These are phyloP conservation scores for Chaetura pelagica DNA, from an alignment of 2,113 vertebrate genomes.

Conservation along the genomic window DNA sequence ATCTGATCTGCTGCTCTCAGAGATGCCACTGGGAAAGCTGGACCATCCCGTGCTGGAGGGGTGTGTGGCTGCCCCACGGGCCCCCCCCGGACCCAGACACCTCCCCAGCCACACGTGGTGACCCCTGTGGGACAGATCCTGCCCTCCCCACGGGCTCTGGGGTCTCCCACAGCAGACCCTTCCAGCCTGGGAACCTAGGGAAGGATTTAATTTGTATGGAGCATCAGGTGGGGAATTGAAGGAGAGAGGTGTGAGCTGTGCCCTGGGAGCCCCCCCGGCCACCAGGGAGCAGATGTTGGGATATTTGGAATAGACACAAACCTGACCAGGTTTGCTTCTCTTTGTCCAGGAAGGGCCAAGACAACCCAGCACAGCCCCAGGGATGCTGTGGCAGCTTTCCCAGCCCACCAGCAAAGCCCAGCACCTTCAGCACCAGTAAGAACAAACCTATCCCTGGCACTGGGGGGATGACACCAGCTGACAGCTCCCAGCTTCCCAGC, in stretches of 20 bases:
- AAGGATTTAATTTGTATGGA: accelerated
- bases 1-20: background rate
- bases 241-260: accelerated
- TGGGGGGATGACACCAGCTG: background rate
- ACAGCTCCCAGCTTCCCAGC: background rate
- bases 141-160: background rate
- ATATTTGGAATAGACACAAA: background rate
- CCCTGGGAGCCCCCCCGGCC: background rate
- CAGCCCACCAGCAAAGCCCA: accelerated
- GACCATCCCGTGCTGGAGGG: accelerated
- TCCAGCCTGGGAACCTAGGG: accelerated
- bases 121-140: background rate
- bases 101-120: background rate
- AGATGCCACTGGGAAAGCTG: background rate
- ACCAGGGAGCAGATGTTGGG: background rate
- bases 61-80: accelerated
- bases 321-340: background rate
- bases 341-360: background rate
- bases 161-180: background rate
- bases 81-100: background rate
- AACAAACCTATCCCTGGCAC: no score
- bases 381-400: background rate
- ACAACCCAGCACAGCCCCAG: background rate
- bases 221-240: background rate
- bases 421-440: accelerated